Evolutionary conservation across 2,797 vertebrate species (phyloP).

Genomic region (Paedocypris micromegethes): DNA sequence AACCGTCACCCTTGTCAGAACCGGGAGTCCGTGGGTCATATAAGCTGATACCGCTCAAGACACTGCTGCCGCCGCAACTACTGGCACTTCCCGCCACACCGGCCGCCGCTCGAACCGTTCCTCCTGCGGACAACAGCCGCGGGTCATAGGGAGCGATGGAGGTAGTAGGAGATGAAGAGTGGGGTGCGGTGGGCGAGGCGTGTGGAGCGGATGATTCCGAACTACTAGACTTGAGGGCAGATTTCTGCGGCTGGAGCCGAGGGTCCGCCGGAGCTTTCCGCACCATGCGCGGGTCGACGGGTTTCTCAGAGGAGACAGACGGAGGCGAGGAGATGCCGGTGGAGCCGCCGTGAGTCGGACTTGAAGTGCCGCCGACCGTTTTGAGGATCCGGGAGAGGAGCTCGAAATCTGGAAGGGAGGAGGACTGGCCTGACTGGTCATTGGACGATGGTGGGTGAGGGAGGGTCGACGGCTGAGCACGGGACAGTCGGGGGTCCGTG

Average conservation of each 20-base stretch:
- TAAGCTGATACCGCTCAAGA: slow-evolving; percentile 85
- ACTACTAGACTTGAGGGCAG: slow-evolving; percentile 54
- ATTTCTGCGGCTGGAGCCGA: slow-evolving; percentile 73
- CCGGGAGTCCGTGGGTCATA: slow-evolving; percentile 84
- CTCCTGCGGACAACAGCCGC: slow-evolving; percentile 76
- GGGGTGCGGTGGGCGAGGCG: slow-evolving; percentile 37
- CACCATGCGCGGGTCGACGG: slow-evolving; percentile 75
- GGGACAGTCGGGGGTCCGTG: slow-evolving; percentile 73
- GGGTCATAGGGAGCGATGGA: slow-evolving; percentile 85
- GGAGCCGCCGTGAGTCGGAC: slow-evolving; percentile 47
- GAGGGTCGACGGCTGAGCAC: slow-evolving; percentile 57
- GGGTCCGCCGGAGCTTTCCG: slow-evolving; percentile 77
- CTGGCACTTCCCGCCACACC: slow-evolving; percentile 47
- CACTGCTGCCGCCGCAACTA: slow-evolving; percentile 69
- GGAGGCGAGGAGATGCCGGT: slow-evolving; percentile 50
- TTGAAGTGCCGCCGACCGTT: slow-evolving; percentile 69
- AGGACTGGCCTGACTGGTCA: slow-evolving; percentile 21
- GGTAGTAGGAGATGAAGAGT: slow-evolving; percentile 41
- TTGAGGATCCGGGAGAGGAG: slow-evolving; percentile 87
- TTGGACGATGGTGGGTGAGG: slow-evolving; percentile 15
- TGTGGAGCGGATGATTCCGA: slow-evolving; percentile 41
- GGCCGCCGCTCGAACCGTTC: slow-evolving; percentile 65
- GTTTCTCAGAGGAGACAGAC: slow-evolving; percentile 69
- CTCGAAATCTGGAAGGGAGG: slow-evolving; percentile 83
- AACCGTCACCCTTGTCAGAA: slow-evolving; percentile 59